Evolutionary conservation across 1,140 invertebrate genomes (phyloP), one percentile per base, ranked within the genome.

Genomic region (Adoxophyes honmai): DNA sequence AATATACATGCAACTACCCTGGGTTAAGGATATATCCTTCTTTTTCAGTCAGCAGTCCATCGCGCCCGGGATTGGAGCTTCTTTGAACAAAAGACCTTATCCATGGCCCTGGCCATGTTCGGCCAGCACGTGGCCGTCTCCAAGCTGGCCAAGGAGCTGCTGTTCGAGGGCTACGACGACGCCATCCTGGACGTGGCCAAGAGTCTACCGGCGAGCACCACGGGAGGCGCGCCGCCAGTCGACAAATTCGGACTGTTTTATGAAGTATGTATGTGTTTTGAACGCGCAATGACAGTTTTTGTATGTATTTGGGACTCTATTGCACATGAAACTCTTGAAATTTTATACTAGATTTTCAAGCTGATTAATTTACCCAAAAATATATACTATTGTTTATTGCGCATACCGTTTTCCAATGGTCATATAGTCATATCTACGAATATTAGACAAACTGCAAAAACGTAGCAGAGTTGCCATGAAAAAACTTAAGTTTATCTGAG

Each of bases 211-310:
- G 56, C 70, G 1, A 78, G 82, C 7, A 75, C 84, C 0, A 89
- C 86, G 0, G 89, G 90, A 1, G 89, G 90, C 1, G 88, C 92
- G 0, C 92, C 93, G 3, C 91, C 91, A 0, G 92, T 92, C 34
- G 94, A 95, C 72, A 92, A 90, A 68, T 96, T 96, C 78, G 95
- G 94, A 18, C 93, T 95, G 91, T 96, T 96, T 85, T 96, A 95
- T 78, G 91, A 91, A 82, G 95, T 96, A 90, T 86, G 90, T 75
- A 66, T 13, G 14, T 52, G 34, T 52, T 21, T 18, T 52, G 21
- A 28, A 28, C 21, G n/a, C n/a, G n/a, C n/a, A n/a, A n/a, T n/a
- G n/a, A n/a, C n/a, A n/a, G n/a, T n/a, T 28, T 28, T 6, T 28
- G 6, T 28, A 28, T 28, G 21, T 28, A 3, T 28, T 28, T 28